Evolutionary conservation across 2,113 vertebrate species (phyloP), one percentile per base, ranked within the genome.

Genomic region (Pitta sordida): DNA sequence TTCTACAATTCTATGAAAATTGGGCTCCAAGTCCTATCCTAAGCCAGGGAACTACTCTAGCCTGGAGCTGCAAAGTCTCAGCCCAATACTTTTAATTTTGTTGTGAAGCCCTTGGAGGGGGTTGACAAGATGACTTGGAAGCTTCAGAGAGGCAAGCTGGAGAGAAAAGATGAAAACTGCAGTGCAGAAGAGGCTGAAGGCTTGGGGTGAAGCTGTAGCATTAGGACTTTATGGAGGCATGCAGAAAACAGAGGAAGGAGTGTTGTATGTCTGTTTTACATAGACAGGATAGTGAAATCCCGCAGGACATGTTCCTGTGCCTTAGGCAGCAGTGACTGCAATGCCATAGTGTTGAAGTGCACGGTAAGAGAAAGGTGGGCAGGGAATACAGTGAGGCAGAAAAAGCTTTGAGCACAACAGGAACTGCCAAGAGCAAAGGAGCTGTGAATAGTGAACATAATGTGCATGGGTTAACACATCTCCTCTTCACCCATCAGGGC

Each of bases 401-500:
- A 60, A n/a, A 62, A 55, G 24, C 37, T 82, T 62, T 44, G 62
- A 29, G n/a, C 41, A 21, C 51, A 37, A 1, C 46, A 58, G 69
- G 59, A 63, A 3, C 36, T 62, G 29, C 36, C 5, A 48, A 11
- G 51, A 44, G 41, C 58, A 46, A 19, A 56, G 58, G 79, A 34
- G 24, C 63, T 80, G 48, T 8, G 11, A 32, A 16, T 32, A 0
- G 0, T 10, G 34, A 36, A 2, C 34, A 13, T 26, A 7, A 2
- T 0, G 1, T 13, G 60, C 17, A 1, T 29, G 63, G 58, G 26
- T 46, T 60, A 46, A 43, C 37, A 20, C 0, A 0, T 82, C 30
- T 87, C 86, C 71, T 92, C 24, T 76, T 94, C 34, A 24, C 39
- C 69, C 80, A 23, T 30, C 92, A 99, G 99, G 98, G 87, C 5